A percentile compares a stretch with the other conserved stretches of the same genome.
Evolutionary conservation across 2,888 invertebrate genomes (phyloP).

Genomic region (Drosophila affinis): DNA sequence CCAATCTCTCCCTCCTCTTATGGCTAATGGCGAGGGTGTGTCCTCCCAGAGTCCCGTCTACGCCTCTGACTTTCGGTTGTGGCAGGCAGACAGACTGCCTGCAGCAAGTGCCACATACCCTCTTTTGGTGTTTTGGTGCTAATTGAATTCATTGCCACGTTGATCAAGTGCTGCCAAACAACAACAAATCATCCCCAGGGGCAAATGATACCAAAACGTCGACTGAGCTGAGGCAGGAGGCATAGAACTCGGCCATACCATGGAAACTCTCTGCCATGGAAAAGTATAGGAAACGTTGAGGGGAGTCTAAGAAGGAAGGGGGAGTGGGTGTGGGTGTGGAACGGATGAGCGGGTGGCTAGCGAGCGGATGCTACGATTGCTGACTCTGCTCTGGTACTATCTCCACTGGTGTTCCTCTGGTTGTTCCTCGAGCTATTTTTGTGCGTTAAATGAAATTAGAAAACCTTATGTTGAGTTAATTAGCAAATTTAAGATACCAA

Average conservation of each 20-base stretch:
- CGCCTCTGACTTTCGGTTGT: conserved; percentile 36
- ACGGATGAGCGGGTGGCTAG: conserved; percentile 13
- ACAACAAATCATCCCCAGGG: conserved; percentile 78
- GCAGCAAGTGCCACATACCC: conserved; percentile 63
- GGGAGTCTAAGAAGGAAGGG: not conserved
- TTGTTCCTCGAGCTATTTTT: conserved; percentile 14
- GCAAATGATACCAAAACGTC: conserved; percentile 70
- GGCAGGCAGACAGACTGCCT: conserved; percentile 17
- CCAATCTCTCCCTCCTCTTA: not conserved
- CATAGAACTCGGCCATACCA: not conserved
- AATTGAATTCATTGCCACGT: conserved; percentile 80
- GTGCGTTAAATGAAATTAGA: conserved; percentile 78
- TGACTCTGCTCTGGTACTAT: conserved; percentile 25
- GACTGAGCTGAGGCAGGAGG: conserved; percentile 62
- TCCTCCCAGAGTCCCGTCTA: conserved; percentile 34
- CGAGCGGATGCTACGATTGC: conserved; percentile 33
- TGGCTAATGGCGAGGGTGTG: conserved; percentile 78
- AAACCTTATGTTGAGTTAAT: conserved; percentile 80
- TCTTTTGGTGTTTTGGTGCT: conserved; percentile 74
- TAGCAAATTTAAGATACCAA: conserved; percentile 65
- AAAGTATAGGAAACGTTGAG: not conserved
- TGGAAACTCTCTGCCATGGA: not conserved
- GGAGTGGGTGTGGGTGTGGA: not conserved
- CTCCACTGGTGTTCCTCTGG: not conserved
- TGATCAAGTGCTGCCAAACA: conserved; percentile 81